phyloP scores from a whole-genome alignment of 2,797 vertebrate species.

The Bucorvus abyssinicus region DNA sequence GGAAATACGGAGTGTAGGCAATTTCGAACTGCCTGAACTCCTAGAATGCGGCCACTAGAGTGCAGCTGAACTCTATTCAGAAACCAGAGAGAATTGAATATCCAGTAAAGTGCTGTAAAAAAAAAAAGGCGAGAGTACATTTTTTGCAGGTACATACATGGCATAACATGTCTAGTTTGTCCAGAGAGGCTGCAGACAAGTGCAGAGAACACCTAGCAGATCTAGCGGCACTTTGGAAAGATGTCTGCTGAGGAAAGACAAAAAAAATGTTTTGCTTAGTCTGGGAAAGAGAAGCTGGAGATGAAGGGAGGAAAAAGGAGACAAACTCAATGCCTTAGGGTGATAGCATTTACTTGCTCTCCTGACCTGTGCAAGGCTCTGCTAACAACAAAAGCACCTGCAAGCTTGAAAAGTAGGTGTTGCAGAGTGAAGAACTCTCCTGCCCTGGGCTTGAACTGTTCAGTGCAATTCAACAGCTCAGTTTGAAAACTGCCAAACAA shows the following conservation, averaged over 20 bases:
- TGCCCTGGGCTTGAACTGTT: neutral
- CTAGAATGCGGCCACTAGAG: neutral
- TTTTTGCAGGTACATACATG: neutral
- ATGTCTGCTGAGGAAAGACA: neutral
- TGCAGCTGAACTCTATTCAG: slow-evolving; percentile 25
- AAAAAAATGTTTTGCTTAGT: neutral
- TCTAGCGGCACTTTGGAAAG: neutral
- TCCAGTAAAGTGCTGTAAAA: neutral
- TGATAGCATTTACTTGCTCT: neutral
- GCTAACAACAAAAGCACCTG: neutral
- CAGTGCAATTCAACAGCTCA: neutral
- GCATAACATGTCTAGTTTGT: neutral
- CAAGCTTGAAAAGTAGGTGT: neutral
- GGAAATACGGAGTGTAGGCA: neutral
- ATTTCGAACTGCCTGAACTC: neutral
- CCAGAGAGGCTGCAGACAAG: neutral
- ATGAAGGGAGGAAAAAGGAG: neutral
- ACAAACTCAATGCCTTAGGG: neutral
- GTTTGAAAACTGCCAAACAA: neutral
- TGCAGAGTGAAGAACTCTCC: neutral
- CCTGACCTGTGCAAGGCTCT: neutral
- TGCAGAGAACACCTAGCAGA: neutral
- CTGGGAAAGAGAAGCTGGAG: neutral
- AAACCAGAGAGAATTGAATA: neutral
- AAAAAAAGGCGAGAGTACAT: neutral